These are phyloP conservation scores for Drosophila villosipedis DNA, from an alignment of 2,888 invertebrate genomes.

Conservation along the genomic window DNA sequence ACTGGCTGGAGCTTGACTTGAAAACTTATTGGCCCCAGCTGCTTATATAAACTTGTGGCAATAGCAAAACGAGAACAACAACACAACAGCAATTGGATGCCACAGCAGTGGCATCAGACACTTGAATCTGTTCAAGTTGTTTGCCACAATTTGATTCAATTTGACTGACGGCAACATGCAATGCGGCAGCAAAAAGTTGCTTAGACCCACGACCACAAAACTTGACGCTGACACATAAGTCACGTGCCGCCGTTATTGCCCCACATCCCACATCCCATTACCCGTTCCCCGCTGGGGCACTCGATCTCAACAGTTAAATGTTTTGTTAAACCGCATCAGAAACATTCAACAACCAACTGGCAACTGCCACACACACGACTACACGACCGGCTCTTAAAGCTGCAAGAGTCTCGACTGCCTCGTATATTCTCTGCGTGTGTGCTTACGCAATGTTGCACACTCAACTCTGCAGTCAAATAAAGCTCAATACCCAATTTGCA, in stretches of 20 bases:
- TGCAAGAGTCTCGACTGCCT: constrained; percentile 24
- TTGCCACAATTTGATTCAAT: constrained; percentile 76
- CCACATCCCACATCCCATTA: not conserved
- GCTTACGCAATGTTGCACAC: constrained; percentile 45
- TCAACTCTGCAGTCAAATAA: constrained; percentile 24
- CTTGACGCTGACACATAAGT: constrained; percentile 64
- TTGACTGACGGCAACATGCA: constrained; percentile 65
- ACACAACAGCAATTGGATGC: constrained; percentile 1
- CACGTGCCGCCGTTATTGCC: constrained; percentile 60
- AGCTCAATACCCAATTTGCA: constrained; percentile 25
- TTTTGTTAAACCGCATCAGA: constrained; percentile 70
- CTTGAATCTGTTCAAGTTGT: constrained; percentile 73
- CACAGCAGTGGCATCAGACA: constrained; percentile 37
- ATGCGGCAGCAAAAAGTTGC: constrained; percentile 61
- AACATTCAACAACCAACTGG: constrained; percentile 45
- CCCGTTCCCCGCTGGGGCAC: not conserved
- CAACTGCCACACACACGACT: constrained; percentile 58
- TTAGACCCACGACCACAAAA: constrained; percentile 60
- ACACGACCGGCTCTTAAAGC: constrained; percentile 59
- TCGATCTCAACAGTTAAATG: constrained; percentile 25
- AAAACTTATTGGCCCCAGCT: constrained; percentile 52
- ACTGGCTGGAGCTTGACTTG: constrained; percentile 36
- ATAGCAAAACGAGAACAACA: constrained; percentile 8
- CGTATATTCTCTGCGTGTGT: not conserved
- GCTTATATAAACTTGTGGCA: constrained; percentile 53